A percentile compares a stretch with the other conserved stretches of the same genome.
These are phyloP conservation scores for Agriopis leucophaearia DNA, from an alignment of 2,888 invertebrate genomes.

Conservation along the genomic window DNA sequence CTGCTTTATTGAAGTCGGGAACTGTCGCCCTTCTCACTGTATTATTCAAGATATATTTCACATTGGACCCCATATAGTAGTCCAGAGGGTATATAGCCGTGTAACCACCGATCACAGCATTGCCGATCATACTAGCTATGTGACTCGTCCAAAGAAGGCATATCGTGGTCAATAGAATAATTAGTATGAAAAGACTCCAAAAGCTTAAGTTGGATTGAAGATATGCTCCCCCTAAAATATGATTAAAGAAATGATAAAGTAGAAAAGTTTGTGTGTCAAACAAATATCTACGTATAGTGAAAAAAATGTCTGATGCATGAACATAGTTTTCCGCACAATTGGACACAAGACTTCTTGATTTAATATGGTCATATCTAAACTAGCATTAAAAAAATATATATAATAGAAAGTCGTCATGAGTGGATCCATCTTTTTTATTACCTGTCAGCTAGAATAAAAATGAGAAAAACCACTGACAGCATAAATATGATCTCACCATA, in stretches of 20 bases:
- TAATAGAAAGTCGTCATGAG: too few species aligned
- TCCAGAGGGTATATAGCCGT: conserved; percentile 87
- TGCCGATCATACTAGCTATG: conserved; percentile 87
- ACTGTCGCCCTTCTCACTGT: conserved; percentile 88
- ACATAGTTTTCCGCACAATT: too few species aligned
- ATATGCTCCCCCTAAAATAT: conserved; percentile 47
- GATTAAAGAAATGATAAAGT: neutral
- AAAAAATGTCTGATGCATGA: too few species aligned
- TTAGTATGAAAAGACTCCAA: conserved; percentile 87
- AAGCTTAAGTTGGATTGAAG: conserved; percentile 86
- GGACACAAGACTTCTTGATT: too few species aligned
- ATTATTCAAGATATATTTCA: conserved; percentile 90
- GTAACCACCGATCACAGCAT: conserved; percentile 88
- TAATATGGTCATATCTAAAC: too few species aligned
- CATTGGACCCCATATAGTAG: conserved; percentile 87
- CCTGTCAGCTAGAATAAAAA: too few species aligned
- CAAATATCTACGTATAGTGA: too few species aligned
- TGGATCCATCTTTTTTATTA: too few species aligned
- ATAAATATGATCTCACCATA: too few species aligned
- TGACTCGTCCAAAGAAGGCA: conserved; percentile 80
- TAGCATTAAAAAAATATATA: too few species aligned
- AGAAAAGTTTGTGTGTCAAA: conserved; percentile 44
- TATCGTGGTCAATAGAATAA: conserved; percentile 80
- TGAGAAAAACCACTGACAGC: too few species aligned
- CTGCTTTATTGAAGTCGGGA: conserved; percentile 85